Evolutionary conservation across 2,797 vertebrate genomes (phyloP).

Genomic region (Liasis olivaceus): DNA sequence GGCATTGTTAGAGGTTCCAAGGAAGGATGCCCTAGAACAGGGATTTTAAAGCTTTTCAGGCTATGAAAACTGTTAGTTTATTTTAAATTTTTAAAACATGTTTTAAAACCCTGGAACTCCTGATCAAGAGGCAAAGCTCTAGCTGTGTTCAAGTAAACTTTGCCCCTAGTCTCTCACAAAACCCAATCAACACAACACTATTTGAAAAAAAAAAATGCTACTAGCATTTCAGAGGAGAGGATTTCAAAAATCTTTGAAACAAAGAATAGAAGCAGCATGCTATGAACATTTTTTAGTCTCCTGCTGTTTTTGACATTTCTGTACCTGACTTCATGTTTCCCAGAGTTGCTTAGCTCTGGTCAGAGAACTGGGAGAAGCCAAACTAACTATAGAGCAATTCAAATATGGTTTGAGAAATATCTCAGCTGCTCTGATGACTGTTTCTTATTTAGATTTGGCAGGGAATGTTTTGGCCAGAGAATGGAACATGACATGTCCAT

Average conservation of each 20-base stretch:
- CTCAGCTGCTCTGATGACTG: neutral
- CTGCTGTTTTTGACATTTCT: neutral
- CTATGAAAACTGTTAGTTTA: neutral
- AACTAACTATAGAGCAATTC: neutral
- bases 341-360: neutral
- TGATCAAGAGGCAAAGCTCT: neutral
- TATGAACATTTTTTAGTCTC: neutral
- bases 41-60: neutral
- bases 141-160: neutral
- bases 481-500: neutral
- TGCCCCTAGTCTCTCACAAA: neutral
- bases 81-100: too few species aligned
- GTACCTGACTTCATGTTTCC: neutral
- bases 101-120: neutral
- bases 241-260: neutral
- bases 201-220: neutral
- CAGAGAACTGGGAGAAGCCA: neutral
- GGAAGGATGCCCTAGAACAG: neutral
- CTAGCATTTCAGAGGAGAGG: neutral
- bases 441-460: neutral
- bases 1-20: neutral
- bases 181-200: neutral
- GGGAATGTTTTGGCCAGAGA: neutral
- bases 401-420: neutral
- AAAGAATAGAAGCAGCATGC: neutral